Base-by-base conservation (phyloP, 2,113 vertebrate genomes). In the Myiozetetes cayanensis region DNA sequence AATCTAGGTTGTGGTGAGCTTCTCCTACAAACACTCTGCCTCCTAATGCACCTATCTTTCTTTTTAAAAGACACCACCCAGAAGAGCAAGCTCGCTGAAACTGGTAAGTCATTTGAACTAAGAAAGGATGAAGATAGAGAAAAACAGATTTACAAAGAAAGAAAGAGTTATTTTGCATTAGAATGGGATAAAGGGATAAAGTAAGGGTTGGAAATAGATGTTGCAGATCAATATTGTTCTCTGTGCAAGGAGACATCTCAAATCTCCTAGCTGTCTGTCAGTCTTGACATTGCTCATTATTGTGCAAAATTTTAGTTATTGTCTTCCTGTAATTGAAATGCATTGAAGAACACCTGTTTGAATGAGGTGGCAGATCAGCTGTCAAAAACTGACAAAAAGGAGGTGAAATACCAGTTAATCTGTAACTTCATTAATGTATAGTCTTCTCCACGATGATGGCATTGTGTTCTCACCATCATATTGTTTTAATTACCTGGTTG, bases 31-130 rank as follows among this genome's bases (percentile, higher is more conserved):
- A 95, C 83, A 66, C 47, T 71, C 78, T 88, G 68, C 39, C 52
- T 96, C 71, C 58, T 47, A 58, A 84, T 55, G 47, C 67, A 61
- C 4, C 1, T 28, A 43, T 63, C 43, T 55, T 84, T 90, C 28
- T 65, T 85, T 68, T 59, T 28, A 52, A 79, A 89, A 52, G 63
- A 28, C 24, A 9, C 49, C 28, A 46, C 31, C 59, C 46, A 78
- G 94, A 65, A 81, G 56, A 84, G 21, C 50, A 37, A 75, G 76
- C 65, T 81, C 1, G 0, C 44, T 78, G 92, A 35, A 73, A 49
- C 86, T 73, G 94, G 96, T 96, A 85, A 96, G 94, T 93, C 63
- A 25, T 61, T 87, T 90, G 46, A 63, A 50, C 37, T 65, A 44
- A 49, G 61, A 83, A 66, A 53, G 24, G 84, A 31, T 31, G 9